phyloP scores from a whole-genome alignment of 2,888 invertebrate genomes.

The Agriopis aurantiaria region DNA sequence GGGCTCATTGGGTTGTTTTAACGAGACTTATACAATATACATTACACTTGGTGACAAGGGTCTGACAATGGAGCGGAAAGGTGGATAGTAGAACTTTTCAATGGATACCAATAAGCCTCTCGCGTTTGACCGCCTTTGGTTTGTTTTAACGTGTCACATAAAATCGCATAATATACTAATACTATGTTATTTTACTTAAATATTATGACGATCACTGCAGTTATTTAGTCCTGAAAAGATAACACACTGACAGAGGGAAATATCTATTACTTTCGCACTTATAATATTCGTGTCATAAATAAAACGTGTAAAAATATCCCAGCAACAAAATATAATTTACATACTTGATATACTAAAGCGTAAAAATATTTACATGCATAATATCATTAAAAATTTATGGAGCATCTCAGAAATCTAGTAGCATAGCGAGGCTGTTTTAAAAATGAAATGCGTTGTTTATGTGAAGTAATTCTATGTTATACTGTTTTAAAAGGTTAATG shows the following conservation, averaged over 20 bases:
- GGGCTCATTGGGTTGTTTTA: too few species aligned
- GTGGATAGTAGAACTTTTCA: too few species aligned
- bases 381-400: conserved; percentile 50
- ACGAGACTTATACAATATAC: too few species aligned
- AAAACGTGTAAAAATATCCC: conserved; percentile 5
- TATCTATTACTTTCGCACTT: background rate
- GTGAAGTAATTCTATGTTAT: conserved; percentile 49
- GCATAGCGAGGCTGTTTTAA: conserved; percentile 48
- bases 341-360: conserved; percentile 28
- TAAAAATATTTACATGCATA: conserved; percentile 38
- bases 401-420: conserved; percentile 49
- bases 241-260: background rate
- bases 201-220: background rate
- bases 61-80: too few species aligned
- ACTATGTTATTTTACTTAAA: too few species aligned
- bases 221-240: background rate
- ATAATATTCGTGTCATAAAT: background rate
- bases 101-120: too few species aligned
- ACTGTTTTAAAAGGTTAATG: conserved; percentile 59
- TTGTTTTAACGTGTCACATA: too few species aligned
- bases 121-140: too few species aligned
- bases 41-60: too few species aligned
- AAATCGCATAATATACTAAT: too few species aligned
- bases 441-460: conserved; percentile 53
- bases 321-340: conserved; percentile 18